Evolutionary conservation across 1,140 invertebrate species (phyloP), one percentile per base, ranked within the genome.

Genomic region (Nixonia krombeini): DNA sequence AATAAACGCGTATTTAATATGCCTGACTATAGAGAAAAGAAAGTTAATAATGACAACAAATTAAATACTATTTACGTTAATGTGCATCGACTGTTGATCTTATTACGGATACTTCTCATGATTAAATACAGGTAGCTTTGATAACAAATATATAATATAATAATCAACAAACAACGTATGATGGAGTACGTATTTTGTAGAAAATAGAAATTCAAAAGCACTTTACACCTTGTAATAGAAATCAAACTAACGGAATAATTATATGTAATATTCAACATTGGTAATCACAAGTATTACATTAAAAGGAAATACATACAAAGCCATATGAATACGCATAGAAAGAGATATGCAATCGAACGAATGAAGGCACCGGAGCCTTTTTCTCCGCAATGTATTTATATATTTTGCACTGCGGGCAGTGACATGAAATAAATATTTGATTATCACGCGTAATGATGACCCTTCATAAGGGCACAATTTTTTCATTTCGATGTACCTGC

Each of bases 381-480:
- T 37, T 12, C 38, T 26, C 15, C 12, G 16, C 13, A 23, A 12
- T 40, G 10, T n/a, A 10, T 21, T 38, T 25, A 28, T 8, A 6
- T 13, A 23, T 13, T 29, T 28, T 23, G 12, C 37, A 9, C 26
- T 52, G 28, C 38, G 38, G 26, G 26, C 50, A 52, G 40, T 52
- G 50, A 52, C 50, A 26, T 52, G 25, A 26, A 52, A 45, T 33
- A 59, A 6, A 35, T 31, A 21, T 42, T 2, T 21, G 6, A 16
- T 52, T 9, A 28, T 44, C 37, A 46, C 31, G 18, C 9, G 28
- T 52, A n/a, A 42, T n/a, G 31, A 8, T 16, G 8, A 15, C 21
- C 28, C 26, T 52, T 79, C 80, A 82, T 47, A 83, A 64, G 6
- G 73, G 75, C 46, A 77, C 73, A 18, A 84, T 70, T 59, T 84